Evolutionary conservation across 1,140 invertebrate genomes (phyloP).

Genomic region (Drosophila kohkoa): DNA sequence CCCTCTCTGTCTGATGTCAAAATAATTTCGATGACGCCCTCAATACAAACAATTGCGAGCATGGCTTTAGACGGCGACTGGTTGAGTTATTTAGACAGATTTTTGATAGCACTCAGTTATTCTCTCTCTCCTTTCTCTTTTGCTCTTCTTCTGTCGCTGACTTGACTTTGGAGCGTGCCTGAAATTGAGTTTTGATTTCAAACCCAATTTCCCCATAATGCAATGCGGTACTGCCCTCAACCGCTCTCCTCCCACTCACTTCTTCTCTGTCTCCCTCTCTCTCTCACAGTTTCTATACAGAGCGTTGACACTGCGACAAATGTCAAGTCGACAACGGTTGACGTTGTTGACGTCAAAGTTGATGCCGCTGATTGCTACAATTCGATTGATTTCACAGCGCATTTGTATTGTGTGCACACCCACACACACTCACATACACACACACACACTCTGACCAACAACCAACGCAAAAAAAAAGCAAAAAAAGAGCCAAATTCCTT

Average conservation of each 20-base stretch:
- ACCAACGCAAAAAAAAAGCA: not conserved
- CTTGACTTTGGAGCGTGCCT: conserved; percentile 21
- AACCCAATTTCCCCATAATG: conserved; percentile 74
- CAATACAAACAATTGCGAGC: conserved; percentile 44
- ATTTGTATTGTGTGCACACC: conserved; percentile 43
- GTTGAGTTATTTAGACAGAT: conserved; percentile 76
- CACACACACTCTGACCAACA: conserved; percentile 2
- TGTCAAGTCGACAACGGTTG: conserved; percentile 12
- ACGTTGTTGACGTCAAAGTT: conserved; percentile 27
- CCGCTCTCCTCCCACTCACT: no score
- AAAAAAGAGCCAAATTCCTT: conserved; percentile 17
- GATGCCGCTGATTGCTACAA: conserved; percentile 70
- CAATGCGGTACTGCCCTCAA: conserved; percentile 1
- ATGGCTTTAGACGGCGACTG: conserved; percentile 11
- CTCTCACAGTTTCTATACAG: no score
- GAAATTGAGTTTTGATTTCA: conserved; percentile 80
- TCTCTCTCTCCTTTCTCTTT: not conserved
- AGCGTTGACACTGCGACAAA: conserved; percentile 32
- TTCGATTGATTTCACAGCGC: conserved; percentile 76
- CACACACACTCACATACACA: not conserved
- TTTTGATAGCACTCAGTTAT: conserved; percentile 57
- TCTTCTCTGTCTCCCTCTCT: no score
- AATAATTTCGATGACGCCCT: conserved; percentile 76
- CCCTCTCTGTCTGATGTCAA: conserved; percentile 59
- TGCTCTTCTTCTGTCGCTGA: not conserved